Base-by-base conservation (phyloP, 2,113 vertebrate species). In the Phalacrocorax carbo region DNA sequence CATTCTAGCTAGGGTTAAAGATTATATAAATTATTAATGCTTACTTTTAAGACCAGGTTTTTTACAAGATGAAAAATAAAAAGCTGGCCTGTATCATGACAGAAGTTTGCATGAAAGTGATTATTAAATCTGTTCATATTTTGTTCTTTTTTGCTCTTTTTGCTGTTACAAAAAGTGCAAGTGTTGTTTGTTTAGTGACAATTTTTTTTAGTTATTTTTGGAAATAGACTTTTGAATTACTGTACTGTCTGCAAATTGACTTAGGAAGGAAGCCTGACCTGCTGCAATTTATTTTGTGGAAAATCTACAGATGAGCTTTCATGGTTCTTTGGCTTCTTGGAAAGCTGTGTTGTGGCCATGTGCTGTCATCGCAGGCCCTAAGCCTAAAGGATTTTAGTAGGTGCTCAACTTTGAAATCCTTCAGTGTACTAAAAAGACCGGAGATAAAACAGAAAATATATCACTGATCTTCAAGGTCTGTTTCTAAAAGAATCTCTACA, bases 291-390 rank as follows among this genome's bases (percentile, higher is more conserved):
- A 49, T 90, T 90, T 86, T 75, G 52, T 81, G 72, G 86, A 32
- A 93, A 77, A 84, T 20, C 72, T 81, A 79, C 55, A 78, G 86
- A 75, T 86, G 88, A 88, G 30, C 57, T 79, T 86, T 91, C 52
- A 51, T 42, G 82, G 55, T 90, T 94, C n/a, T 2, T 58, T 92
- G 92, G 72, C 76, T 96, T 95, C 72, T 71, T 96, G 92, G 92
- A 93, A 88, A 90, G 94, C 64, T 83, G 44, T 15, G 16, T 36
- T 51, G 42, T 92, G 83, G 64, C 90, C 38, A 2, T 55, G 93
- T 90, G 77, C 68, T 86, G 77, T 44, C 72, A 19, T 44, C 8
- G 1, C 71, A 58, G 58, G 61, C 46, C 36, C 57, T n/a, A 54
- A 76, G 46, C 72, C 80, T 54, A 8, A 87, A 94, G 70, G 64